Evolutionary conservation across 2,888 invertebrate species (phyloP).

Genomic region (Phlogophora meticulosa): DNA sequence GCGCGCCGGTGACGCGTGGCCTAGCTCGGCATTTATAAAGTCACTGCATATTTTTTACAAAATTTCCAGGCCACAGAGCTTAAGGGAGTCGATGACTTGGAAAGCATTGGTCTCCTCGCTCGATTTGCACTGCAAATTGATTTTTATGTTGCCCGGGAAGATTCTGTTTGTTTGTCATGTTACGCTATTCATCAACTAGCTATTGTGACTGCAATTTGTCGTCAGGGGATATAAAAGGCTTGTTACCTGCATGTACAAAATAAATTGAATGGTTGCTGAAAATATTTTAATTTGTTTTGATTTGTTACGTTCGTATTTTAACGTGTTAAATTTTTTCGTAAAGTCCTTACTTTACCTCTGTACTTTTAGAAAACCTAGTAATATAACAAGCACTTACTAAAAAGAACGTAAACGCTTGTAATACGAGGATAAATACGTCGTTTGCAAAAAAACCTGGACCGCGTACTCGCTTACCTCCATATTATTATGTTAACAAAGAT

Average conservation of each 20-base stretch:
- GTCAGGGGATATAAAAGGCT: constrained; percentile 29
- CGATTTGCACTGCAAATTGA: constrained; percentile 90
- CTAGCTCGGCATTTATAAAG: constrained; percentile 71
- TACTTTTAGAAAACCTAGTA: background rate
- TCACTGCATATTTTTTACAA: constrained; percentile 74
- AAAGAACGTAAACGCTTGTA: constrained; percentile 11
- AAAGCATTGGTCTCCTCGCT: constrained; percentile 87
- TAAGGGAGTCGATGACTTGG: constrained; percentile 86
- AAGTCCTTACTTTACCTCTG: background rate
- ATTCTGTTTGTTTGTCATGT: constrained; percentile 54
- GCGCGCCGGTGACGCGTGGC: constrained; percentile 59
- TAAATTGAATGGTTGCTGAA: background rate
- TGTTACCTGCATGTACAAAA: constrained; percentile 8
- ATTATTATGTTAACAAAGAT: constrained; percentile 70
- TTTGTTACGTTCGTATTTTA: background rate
- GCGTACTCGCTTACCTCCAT: constrained; percentile 53
- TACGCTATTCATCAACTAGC: constrained; percentile 38
- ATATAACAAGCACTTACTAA: constrained; percentile 1
- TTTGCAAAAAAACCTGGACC: constrained; percentile 31
- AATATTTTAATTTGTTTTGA: constrained; percentile 7
- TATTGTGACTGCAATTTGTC: constrained; percentile 36
- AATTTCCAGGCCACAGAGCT: constrained; percentile 85
- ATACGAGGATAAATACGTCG: constrained; percentile 27
- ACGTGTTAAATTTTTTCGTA: background rate
- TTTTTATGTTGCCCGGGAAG: constrained; percentile 82